Evolutionary conservation across 2,888 invertebrate genomes (phyloP), one percentile per base, ranked within the genome.

Genomic region (Choreutis nemorana): DNA sequence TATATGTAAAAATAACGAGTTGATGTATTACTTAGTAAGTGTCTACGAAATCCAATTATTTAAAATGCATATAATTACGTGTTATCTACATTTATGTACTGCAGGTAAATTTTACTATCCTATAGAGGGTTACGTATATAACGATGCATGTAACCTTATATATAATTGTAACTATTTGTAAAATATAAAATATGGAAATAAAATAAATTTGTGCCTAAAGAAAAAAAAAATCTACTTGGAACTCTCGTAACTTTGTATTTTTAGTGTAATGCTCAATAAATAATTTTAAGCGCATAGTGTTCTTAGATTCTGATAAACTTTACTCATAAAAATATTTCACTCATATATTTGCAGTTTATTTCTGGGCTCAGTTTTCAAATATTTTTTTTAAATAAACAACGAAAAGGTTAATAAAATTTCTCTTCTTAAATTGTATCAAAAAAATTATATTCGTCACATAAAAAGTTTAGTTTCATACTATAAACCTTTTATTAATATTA

Each of bases 181-280:
- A 36, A 33, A 36, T 37, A 37, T 39, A 33, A 43, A 37, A 30
- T 44, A 39, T 43, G 45, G 41, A 36, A 29, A 44, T 45, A 48
- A 58, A 54, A 58, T 56, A 66, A 71, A 71, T 58, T 68, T 71
- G 78, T 78, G 78, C 78, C 78, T 78, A 73, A 68, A 64, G n/a
- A n/a, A n/a, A n/a, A n/a, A 60, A 58, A 60, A 8, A 28, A 12
- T 10, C 57, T 55, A 61, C 55, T 60, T 55, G 54, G 41, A 65
- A 50, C 58, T 59, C 58, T 63, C 55, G 46, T 42, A 33, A 43
- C n/a, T 51, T 49, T 61, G 53, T 55, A 52, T 63, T 62, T 63
- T 70, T 75, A 75, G 71, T 65, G 56, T n/a, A n/a, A 72, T 71
- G 77, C 77, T 78, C 77, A 77, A 77, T 51, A 54, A 61, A 61